Evolutionary conservation across 2,888 invertebrate species (phyloP).

Genomic region (Dolichopus griseipennis): DNA sequence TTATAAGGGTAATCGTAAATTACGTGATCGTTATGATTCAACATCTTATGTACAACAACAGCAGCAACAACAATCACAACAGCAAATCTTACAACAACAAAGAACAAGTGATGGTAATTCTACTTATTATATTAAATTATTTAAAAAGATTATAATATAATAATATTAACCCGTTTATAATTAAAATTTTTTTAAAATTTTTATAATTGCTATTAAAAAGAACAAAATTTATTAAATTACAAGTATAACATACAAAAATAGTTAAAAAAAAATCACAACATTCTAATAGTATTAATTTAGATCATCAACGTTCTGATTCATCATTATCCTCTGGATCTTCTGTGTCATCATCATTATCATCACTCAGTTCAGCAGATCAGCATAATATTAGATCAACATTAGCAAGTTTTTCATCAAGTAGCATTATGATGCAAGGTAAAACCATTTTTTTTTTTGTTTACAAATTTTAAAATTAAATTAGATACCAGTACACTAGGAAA

Average conservation of each 20-base stretch:
- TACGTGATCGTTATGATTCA: too few relatives aligned
- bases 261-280: neutral
- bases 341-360: neutral
- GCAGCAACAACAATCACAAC: neutral
- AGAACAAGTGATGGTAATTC: neutral
- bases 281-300: neutral
- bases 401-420: too few relatives aligned
- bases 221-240: conserved; percentile 10
- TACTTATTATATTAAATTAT: neutral
- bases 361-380: too few relatives aligned
- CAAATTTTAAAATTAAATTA: too few relatives aligned
- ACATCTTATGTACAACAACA: too few relatives aligned
- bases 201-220: neutral
- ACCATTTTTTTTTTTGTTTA: too few relatives aligned
- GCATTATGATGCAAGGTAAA: too few relatives aligned
- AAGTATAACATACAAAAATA: conserved; percentile 5
- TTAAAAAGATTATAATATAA: too few relatives aligned
- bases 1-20: conserved; percentile 27
- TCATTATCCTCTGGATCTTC: neutral
- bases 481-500: too few relatives aligned
- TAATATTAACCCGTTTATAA: too few relatives aligned
- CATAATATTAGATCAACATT: too few relatives aligned
- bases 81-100: neutral
- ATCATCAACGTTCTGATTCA: neutral
- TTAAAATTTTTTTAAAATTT: too few relatives aligned